Conservation (phyloP, 1,140 invertebrate genomes). For the Drosophila eugracilis region DNA sequence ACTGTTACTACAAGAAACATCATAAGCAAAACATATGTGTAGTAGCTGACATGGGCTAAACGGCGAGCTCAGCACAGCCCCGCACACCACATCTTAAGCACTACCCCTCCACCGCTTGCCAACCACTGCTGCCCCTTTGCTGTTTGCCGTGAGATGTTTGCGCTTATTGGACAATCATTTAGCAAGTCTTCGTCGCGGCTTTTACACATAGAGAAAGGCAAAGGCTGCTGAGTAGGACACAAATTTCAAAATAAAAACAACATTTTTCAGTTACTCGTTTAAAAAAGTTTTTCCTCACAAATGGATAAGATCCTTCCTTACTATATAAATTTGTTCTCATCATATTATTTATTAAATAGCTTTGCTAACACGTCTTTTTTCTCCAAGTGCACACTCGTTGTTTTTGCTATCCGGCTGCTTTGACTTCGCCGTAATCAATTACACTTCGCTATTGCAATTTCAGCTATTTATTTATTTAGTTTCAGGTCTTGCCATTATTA, state of each 20-base stretch:
- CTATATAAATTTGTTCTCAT: too few species aligned
- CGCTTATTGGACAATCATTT: conserved; percentile 81
- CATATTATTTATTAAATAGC: too few species aligned
- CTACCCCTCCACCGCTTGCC: background rate
- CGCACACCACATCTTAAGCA: too few species aligned
- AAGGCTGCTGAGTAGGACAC: background rate
- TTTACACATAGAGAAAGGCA: conserved; percentile 8
- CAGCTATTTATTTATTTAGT: conserved; percentile 82
- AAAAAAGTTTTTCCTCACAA: too few species aligned
- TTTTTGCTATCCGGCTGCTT: conserved; percentile 49
- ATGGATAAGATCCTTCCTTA: background rate
- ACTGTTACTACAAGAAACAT: conserved; percentile 21
- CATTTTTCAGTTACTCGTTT: too few species aligned
- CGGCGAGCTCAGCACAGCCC: conserved; percentile 50
- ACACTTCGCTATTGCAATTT: conserved; percentile 82
- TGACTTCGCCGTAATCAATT: conserved; percentile 74
- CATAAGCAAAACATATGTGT: conserved; percentile 65
- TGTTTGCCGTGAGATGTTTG: conserved; percentile 50
- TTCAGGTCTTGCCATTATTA: conserved; percentile 78
- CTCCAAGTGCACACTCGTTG: conserved; percentile 18
- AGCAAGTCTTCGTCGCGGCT: conserved; percentile 50
- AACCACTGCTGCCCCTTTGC: background rate
- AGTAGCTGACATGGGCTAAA: conserved; percentile 67
- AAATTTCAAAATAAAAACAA: background rate
- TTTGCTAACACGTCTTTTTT: background rate